Percentiles rank a stretch among this genome's conserved stretches.
Conservation (phyloP, 2,113 vertebrate genomes). For the Petrocephalus microphthalmus region DNA sequence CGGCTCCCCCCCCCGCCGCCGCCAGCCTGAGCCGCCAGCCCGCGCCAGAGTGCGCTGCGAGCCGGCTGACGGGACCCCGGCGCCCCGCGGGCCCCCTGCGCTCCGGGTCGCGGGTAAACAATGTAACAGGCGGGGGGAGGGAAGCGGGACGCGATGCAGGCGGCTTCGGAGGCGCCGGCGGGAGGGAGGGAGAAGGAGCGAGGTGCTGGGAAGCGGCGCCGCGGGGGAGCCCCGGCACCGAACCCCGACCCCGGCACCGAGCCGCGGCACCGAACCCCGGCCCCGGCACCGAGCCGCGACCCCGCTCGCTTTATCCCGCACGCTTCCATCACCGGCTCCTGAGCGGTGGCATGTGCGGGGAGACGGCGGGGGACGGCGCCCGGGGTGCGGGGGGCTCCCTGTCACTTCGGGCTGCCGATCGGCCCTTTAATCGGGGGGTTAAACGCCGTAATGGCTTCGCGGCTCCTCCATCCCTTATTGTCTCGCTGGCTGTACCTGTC, state of each 20-base stretch:
- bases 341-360: neutral
- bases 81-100: neutral
- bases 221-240: too few species aligned
- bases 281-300: too few species aligned
- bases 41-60: neutral
- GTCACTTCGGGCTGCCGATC: neutral
- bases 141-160: neutral
- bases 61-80: neutral
- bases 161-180: neutral
- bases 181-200: neutral
- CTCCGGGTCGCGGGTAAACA: too few species aligned
- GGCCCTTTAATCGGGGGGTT: neutral
- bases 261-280: too few species aligned
- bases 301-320: neutral
- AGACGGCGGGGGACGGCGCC: neutral
- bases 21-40: neutral
- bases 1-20: neutral
- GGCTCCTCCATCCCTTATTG: neutral
- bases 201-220: neutral
- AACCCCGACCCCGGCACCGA: too few species aligned
- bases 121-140: neutral
- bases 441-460: neutral
- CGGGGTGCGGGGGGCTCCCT: neutral
- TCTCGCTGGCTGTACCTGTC: neutral
- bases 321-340: neutral